Conservation (phyloP, 2,888 invertebrate species). For the Melolontha melolontha region DNA sequence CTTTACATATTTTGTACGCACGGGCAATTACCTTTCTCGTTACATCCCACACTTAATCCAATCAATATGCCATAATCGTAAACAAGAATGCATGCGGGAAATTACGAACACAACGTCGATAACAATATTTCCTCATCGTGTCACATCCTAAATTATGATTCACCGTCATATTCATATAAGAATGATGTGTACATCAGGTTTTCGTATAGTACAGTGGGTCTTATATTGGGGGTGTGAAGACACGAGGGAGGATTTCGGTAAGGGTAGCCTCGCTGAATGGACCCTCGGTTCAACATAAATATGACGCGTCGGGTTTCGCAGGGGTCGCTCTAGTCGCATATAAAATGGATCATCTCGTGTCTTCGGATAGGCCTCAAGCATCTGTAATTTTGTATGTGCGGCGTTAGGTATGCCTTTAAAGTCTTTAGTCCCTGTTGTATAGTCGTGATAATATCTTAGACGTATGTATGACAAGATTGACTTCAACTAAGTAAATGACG, state of each 20-base stretch:
- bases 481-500: too few relatives aligned
- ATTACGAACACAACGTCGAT: constrained; percentile 44
- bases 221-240: constrained; percentile 35
- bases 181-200: constrained; percentile 51
- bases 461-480: too few relatives aligned
- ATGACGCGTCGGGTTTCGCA: constrained; percentile 31
- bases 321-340: constrained; percentile 50
- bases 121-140: constrained; percentile 61
- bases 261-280: constrained; percentile 26
- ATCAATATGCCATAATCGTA: constrained; percentile 42
- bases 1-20: constrained; percentile 22
- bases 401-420: constrained; percentile 26
- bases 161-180: constrained; percentile 59
- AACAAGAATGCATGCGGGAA: constrained; percentile 30
- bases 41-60: constrained; percentile 36
- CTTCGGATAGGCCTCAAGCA: constrained; percentile 45
- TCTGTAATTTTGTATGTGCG: constrained; percentile 19
- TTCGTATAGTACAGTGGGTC: constrained; percentile 16
- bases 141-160: constrained; percentile 60
- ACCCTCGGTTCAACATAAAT: constrained; percentile 44
- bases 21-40: constrained; percentile 24
- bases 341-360: constrained; percentile 58
- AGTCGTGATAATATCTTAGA: neutral
- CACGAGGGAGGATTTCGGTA: constrained; percentile 31
- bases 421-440: constrained; percentile 12